phyloP scores from a whole-genome alignment of 2,888 invertebrate genomes.

The Neelides folsomi region DNA sequence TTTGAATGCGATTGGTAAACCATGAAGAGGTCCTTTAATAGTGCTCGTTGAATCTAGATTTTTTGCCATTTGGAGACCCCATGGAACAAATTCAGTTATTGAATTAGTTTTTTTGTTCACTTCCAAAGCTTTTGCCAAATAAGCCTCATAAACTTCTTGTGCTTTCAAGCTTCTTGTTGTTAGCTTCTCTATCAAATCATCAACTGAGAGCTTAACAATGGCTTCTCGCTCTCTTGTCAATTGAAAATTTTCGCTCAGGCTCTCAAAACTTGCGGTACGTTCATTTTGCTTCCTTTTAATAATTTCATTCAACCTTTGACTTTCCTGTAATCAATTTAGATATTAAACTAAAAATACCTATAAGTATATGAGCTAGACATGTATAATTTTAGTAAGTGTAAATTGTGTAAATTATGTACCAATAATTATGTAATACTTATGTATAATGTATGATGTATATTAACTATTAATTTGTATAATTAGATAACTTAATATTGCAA shows the following conservation, averaged over 20 bases:
- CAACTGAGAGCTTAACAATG: conserved; percentile 11
- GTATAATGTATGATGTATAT: too few species aligned
- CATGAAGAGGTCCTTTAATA: conserved; percentile 35
- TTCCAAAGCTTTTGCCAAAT: conserved; percentile 28
- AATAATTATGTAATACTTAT: too few species aligned
- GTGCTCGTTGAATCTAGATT: conserved; percentile 20
- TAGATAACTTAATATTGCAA: too few species aligned
- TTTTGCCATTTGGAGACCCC: conserved; percentile 29
- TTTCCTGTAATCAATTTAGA: neutral
- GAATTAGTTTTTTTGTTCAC: conserved; percentile 33
- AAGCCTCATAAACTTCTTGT: conserved; percentile 22
- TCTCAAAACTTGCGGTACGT: neutral
- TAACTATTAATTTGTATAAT: too few species aligned
- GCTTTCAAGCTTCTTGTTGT: conserved; percentile 19
- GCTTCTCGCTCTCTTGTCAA: neutral
- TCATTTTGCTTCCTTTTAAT: conserved; percentile 3
- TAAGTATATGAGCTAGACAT: too few species aligned
- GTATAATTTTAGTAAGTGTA: too few species aligned
- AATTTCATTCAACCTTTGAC: neutral
- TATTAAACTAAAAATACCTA: too few species aligned
- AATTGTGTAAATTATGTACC: too few species aligned
- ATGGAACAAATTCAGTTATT: conserved; percentile 34
- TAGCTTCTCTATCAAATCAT: conserved; percentile 16
- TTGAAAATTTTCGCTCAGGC: neutral
- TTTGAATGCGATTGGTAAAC: conserved; percentile 36